Conservation (phyloP, 2,888 invertebrate species). For the Tetropium fuscum region DNA sequence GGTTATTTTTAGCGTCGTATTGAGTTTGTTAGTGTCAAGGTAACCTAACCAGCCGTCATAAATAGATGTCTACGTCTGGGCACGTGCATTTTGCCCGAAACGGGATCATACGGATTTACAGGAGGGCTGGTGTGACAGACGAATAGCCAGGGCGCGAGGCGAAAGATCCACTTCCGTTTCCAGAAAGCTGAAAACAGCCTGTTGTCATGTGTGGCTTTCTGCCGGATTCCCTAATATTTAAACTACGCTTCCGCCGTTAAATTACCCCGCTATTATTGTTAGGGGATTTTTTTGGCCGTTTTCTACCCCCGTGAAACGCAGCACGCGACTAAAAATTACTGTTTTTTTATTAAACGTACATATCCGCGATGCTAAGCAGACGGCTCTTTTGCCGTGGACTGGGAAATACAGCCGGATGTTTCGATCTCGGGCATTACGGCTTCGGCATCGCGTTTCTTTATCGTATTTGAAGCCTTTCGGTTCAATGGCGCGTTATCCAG, state of each 20-base stretch:
- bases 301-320: constrained; percentile 36
- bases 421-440: constrained; percentile 44
- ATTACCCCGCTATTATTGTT: constrained; percentile 55
- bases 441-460: constrained; percentile 57
- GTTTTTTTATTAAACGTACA: constrained; percentile 54
- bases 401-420: constrained; percentile 32
- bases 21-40: constrained; percentile 65
- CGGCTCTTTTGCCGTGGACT: constrained; percentile 11
- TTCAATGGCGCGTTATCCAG: constrained; percentile 50
- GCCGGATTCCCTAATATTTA: constrained; percentile 61
- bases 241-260: constrained; percentile 59
- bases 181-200: constrained; percentile 66
- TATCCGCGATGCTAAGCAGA: constrained; percentile 47
- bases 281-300: constrained; percentile 36
- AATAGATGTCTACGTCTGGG: constrained; percentile 58
- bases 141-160: constrained; percentile 63
- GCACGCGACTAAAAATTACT: constrained; percentile 49
- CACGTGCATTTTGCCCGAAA: constrained; percentile 61
- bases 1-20: constrained; percentile 52
- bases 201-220: constrained; percentile 61
- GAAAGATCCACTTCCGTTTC: constrained; percentile 63
- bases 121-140: constrained; percentile 62
- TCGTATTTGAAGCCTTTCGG: constrained; percentile 54
- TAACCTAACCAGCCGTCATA: constrained; percentile 65
- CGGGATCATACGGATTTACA: constrained; percentile 61